Percentiles rank a stretch among this genome's conserved stretches.
Evolutionary conservation across 2,888 invertebrate genomes (phyloP).

Genomic region (Polydrusus cervinus): DNA sequence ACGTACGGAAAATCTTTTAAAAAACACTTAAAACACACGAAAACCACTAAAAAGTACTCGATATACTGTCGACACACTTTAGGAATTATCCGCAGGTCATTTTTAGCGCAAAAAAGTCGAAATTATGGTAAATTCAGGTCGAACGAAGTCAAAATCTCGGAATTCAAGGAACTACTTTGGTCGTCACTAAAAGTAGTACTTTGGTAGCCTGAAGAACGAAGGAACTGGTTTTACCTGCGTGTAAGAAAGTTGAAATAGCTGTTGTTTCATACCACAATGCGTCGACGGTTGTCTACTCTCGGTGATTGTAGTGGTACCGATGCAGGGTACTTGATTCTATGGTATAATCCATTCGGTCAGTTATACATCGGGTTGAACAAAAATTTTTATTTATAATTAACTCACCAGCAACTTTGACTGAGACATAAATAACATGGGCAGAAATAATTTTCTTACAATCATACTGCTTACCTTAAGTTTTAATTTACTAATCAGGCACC

Average conservation of each 20-base stretch:
- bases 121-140: slow-evolving; percentile 46
- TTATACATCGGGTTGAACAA: no score
- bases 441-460: no score
- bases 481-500: no score
- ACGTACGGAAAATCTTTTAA: slow-evolving; percentile 16
- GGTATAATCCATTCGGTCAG: no score
- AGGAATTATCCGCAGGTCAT: slow-evolving; percentile 39
- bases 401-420: no score
- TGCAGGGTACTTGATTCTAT: slow-evolving; percentile 21
- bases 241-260: slow-evolving; percentile 55
- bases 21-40: slow-evolving; percentile 35
- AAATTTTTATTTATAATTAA: no score
- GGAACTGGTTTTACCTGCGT: slow-evolving; percentile 54
- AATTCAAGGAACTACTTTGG: slow-evolving; percentile 48
- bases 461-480: no score
- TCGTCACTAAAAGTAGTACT: slow-evolving; percentile 51
- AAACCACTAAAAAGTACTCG: slow-evolving; percentile 6
- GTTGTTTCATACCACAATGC: slow-evolving; percentile 52
- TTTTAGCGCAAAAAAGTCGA: slow-evolving; percentile 35
- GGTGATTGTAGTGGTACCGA: slow-evolving; percentile 6
- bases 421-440: no score
- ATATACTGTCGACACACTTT: background rate
- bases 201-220: slow-evolving; percentile 51
- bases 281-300: slow-evolving; percentile 47
- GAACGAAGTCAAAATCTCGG: slow-evolving; percentile 40